A percentile compares a stretch with the other conserved stretches of the same genome.
These are phyloP conservation scores for Villa cingulata DNA, from an alignment of 2,888 invertebrate species.

Conservation along the genomic window DNA sequence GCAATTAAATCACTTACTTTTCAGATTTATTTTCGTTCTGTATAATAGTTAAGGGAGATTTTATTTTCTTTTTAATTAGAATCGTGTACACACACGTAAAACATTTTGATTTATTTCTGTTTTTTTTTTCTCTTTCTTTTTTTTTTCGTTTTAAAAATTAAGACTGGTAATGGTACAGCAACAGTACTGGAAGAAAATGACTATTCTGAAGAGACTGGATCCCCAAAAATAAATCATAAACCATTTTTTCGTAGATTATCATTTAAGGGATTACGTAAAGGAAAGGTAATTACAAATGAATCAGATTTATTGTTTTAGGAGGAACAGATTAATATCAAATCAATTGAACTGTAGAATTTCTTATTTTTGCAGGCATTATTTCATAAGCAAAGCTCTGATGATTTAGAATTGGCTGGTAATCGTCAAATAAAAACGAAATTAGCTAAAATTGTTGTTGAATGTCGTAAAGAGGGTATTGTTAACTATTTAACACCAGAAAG, in stretches of 20 bases:
- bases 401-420: conserved; percentile 56
- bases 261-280: conserved; percentile 72
- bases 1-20: no score
- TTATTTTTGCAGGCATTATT: conserved; percentile 51
- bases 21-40: no score
- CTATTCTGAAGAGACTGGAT: conserved; percentile 64
- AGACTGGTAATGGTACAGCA: conserved; percentile 26
- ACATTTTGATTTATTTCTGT: no score
- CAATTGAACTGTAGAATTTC: conserved; percentile 23
- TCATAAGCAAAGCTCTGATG: conserved; percentile 82
- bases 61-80: no score
- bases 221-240: conserved; percentile 67
- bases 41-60: no score
- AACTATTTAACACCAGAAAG: conserved; percentile 88
- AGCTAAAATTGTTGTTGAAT: conserved; percentile 85
- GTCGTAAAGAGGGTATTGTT: conserved; percentile 85
- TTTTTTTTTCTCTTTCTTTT: neutral
- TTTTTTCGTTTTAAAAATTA: conserved; percentile 6
- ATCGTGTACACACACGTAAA: no score
- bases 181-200: conserved; percentile 47
- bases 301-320: neutral
- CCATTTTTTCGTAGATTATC: conserved; percentile 77
- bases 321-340: neutral
- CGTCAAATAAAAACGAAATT: conserved; percentile 72
- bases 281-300: conserved; percentile 44